phyloP scores from a whole-genome alignment of 2,113 vertebrate genomes.

The Serilophus lunatus region DNA sequence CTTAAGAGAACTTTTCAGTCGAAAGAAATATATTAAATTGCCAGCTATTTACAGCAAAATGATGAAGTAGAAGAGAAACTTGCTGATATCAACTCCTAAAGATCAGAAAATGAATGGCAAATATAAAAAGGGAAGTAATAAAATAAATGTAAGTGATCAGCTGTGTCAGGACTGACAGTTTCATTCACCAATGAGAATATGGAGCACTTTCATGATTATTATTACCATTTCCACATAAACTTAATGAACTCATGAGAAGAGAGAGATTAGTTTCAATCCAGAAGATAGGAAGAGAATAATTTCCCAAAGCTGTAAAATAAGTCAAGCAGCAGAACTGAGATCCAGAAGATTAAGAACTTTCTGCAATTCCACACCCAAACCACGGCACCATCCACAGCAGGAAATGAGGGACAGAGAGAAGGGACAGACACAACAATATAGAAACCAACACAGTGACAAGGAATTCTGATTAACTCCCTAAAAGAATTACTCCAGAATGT shows the following conservation, averaged over 20 bases:
- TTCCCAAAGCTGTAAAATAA: not conserved
- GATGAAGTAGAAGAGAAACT: not conserved
- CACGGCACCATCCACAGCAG: not conserved
- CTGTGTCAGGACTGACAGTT: not conserved
- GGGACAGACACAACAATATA: not conserved
- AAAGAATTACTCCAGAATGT: not conserved
- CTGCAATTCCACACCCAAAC: not conserved
- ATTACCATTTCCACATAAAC: not conserved
- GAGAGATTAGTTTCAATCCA: not conserved
- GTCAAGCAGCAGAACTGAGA: not conserved
- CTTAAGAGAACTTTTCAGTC: not conserved
- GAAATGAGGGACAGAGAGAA: not conserved
- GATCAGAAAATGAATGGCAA: not conserved
- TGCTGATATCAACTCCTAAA: not conserved
- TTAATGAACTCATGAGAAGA: not conserved
- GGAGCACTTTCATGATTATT: not conserved
- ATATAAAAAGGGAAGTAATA: not conserved
- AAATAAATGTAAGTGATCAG: not conserved
- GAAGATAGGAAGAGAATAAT: not conserved
- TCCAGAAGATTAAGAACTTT: not conserved
- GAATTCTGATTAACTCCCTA: not conserved
- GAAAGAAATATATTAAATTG: not conserved
- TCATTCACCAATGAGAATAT: not conserved
- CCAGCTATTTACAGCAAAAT: not conserved
- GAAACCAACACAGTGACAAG: fast-evolving